Conservation (phyloP, 2,113 vertebrate genomes). For the Mirza zaza region DNA sequence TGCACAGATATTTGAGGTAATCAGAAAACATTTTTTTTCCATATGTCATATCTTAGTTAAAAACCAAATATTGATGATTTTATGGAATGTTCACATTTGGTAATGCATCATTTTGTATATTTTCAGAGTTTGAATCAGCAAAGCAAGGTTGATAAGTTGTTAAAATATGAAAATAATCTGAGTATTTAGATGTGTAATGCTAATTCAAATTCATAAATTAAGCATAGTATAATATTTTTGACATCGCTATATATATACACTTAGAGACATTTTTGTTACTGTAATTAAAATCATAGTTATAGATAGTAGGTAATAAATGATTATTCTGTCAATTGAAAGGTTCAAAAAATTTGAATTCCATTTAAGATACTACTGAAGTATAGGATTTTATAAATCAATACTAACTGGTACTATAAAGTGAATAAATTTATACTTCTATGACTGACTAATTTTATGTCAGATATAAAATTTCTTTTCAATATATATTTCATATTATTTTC, state of each 20-base stretch:
- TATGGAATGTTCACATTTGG: neutral
- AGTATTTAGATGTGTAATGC: neutral
- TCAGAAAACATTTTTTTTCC: constrained; percentile 25
- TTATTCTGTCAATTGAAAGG: neutral
- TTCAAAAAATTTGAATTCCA: constrained; percentile 17
- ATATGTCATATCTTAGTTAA: neutral
- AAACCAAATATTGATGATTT: constrained; percentile 22
- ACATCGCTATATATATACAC: neutral
- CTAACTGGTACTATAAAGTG: neutral
- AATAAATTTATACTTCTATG: neutral
- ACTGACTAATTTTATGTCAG: constrained; percentile 18
- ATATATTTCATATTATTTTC: constrained; percentile 8
- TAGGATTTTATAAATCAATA: neutral
- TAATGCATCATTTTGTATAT: constrained; percentile 15
- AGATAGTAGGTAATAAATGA: neutral
- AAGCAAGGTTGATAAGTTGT: neutral
- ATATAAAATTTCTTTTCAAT: constrained; percentile 29
- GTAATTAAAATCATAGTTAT: constrained; percentile 16
- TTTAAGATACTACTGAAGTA: neutral
- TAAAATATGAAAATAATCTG: neutral
- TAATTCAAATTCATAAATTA: constrained; percentile 42
- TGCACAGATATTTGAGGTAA: constrained; percentile 99
- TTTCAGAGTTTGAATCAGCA: constrained; percentile 31
- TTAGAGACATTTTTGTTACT: constrained; percentile 37
- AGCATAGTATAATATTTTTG: neutral